Conservation (phyloP, 2,113 vertebrate species). For the Globicephala melas region DNA sequence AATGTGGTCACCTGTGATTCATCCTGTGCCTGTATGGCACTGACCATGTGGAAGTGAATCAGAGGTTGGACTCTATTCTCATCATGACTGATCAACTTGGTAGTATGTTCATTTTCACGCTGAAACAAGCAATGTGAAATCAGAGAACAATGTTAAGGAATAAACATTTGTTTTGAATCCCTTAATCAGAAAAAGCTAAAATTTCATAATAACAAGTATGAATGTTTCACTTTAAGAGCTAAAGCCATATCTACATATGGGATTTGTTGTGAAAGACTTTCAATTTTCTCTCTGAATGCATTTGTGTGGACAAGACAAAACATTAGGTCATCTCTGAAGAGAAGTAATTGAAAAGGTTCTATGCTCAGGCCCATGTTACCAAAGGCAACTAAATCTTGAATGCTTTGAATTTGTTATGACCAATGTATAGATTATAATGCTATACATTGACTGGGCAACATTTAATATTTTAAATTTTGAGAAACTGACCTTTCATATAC, state of each 20-base stretch:
- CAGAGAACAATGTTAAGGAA: neutral
- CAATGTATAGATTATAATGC: neutral
- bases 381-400: neutral
- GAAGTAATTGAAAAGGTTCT: neutral
- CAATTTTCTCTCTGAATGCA: neutral
- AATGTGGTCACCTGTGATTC: neutral
- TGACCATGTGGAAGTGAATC: neutral
- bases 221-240: slow-evolving; percentile 12
- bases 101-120: neutral
- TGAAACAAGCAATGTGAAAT: neutral
- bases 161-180: neutral
- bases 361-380: neutral
- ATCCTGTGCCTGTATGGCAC: neutral
- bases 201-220: neutral
- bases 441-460: neutral
- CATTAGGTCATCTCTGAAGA: neutral
- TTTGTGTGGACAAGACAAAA: neutral
- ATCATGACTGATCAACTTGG: neutral
- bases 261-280: neutral
- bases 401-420: neutral
- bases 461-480: neutral
- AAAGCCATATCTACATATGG: neutral
- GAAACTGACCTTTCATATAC: neutral
- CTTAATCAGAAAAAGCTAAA: neutral
- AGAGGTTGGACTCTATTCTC: neutral